phyloP scores from a whole-genome alignment of 2,888 invertebrate species.

The Drosophila mayaguana region DNA sequence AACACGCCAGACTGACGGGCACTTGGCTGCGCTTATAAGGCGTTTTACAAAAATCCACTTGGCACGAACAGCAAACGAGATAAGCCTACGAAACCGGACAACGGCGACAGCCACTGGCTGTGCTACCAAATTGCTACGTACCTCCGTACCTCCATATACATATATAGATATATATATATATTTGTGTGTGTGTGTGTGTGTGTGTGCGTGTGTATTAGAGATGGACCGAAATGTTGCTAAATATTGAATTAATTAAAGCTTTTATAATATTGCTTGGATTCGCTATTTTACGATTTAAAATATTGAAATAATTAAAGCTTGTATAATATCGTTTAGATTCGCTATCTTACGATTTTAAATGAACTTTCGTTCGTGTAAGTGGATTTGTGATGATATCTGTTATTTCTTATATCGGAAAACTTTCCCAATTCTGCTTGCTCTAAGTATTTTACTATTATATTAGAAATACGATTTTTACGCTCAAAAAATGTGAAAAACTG shows the following conservation, averaged over 20 bases:
- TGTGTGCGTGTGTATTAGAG: constrained; percentile 11
- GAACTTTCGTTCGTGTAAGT: no score
- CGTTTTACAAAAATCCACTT: constrained; percentile 75
- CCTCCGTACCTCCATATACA: neutral
- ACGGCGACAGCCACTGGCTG: constrained; percentile 27
- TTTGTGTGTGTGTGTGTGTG: neutral
- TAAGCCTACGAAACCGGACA: constrained; percentile 70
- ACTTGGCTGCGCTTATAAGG: constrained; percentile 78
- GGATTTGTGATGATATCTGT: no score
- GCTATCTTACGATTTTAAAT: no score
- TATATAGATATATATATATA: neutral
- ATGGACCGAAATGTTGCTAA: constrained; percentile 6
- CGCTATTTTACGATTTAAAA: no score
- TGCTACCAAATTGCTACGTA: constrained; percentile 53
- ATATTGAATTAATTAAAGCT: neutral
- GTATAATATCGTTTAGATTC: neutral
- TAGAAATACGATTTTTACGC: no score
- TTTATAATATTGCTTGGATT: neutral
- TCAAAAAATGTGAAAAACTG: no score
- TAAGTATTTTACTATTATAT: no score
- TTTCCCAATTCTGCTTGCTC: no score
- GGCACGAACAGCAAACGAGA: constrained; percentile 73
- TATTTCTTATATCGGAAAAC: no score
- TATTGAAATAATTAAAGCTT: neutral
- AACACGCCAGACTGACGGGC: constrained; percentile 82